Evolutionary conservation across 1,140 invertebrate species (phyloP), one percentile per base, ranked within the genome.

Genomic region (Copidosoma floridanum): DNA sequence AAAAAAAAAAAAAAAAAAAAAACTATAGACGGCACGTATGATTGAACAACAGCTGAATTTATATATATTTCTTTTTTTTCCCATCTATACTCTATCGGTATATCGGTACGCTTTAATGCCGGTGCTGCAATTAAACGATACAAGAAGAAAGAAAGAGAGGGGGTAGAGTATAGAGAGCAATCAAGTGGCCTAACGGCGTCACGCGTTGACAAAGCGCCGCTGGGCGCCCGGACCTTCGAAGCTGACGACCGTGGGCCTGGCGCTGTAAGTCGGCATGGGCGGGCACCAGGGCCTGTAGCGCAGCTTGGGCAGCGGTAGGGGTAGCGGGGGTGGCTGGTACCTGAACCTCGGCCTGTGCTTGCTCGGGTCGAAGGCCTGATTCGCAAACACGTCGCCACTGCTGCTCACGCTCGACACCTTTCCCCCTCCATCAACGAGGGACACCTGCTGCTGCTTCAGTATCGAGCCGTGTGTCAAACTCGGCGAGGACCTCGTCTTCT

Each of bases 341-440:
- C 91, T 86, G 66, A 85, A 89, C 61, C 84, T 85, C 12, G 90
- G 90, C 23, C 85, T 83, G 74, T 93, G 89, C 44, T 87, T 86
- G 41, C 82, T 82, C 1, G 89, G 88, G 75, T 93, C 88, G 69
- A 88, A 92, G 32, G 82, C 77, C 77, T 90, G 86, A 68, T 86
- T 84, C 57, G 83, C 83, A 61, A 88, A 86, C n/a, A 82, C 69
- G 65, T 88, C 85, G 18, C 7, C n/a, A 1, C 20, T 2, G n/a
- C 16, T 32, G 18, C 16, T 48, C n/a, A n/a, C n/a, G n/a, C n/a
- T n/a, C n/a, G n/a, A n/a, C n/a, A n/a, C n/a, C n/a, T n/a, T n/a
- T n/a, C n/a, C n/a, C n/a, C n/a, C n/a, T n/a, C n/a, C n/a, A n/a
- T n/a, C n/a, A n/a, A n/a, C n/a, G n/a, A n/a, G n/a, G 2, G 16